Conservation (phyloP, 2,113 vertebrate species). For the Oncorhynchus keta region DNA sequence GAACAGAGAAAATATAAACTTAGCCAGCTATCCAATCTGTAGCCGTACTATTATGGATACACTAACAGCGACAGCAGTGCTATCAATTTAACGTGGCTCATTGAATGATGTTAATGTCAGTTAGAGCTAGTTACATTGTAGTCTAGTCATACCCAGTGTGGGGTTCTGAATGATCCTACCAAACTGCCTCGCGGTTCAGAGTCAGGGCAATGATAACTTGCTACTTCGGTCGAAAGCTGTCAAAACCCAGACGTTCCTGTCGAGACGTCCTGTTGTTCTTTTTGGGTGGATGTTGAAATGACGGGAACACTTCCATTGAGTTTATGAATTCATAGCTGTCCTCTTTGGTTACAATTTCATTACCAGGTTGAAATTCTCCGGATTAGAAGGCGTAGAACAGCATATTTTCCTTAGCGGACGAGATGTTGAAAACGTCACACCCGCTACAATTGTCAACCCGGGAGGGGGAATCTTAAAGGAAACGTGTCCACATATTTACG, state of each 20-base stretch:
- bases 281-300: neutral
- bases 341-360: neutral
- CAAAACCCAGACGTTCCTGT: neutral
- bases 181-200: neutral
- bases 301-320: conserved; percentile 14
- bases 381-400: conserved; percentile 21
- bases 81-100: neutral
- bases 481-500: neutral
- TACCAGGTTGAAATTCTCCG: conserved; percentile 16
- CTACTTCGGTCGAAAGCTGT: conserved; percentile 1
- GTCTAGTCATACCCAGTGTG: neutral
- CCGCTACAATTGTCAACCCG: neutral
- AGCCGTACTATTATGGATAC: neutral
- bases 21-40: too few species aligned
- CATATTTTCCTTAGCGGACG: conserved; percentile 18
- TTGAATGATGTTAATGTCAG: neutral
- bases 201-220: neutral
- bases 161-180: neutral
- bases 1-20: too few species aligned
- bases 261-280: neutral
- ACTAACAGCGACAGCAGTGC: neutral
- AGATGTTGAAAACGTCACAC: neutral
- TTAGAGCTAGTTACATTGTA: neutral
- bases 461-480: conserved; percentile 15
- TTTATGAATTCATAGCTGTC: neutral